A percentile compares a stretch with the other conserved stretches of the same genome.
Evolutionary conservation across 2,888 invertebrate genomes (phyloP).

Genomic region (Pristionchus entomophagus): DNA sequence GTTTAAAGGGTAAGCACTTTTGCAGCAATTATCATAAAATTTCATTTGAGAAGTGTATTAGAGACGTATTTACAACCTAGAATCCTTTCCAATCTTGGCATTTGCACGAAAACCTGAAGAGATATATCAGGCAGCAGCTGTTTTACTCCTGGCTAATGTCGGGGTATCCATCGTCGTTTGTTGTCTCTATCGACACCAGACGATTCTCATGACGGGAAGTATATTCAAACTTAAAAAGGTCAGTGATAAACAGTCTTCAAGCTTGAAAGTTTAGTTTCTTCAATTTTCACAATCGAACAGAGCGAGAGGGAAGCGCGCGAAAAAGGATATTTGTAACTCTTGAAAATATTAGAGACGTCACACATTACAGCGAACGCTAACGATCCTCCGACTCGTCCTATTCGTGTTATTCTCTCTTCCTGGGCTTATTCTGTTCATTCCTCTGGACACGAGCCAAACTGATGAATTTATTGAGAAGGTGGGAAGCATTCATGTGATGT

Average conservation of each 20-base stretch:
- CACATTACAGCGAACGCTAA: neutral
- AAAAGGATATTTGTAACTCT: too few relatives aligned
- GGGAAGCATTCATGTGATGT: neutral
- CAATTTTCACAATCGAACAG: neutral
- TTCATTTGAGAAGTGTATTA: neutral
- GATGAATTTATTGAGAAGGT: neutral
- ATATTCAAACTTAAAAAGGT: neutral
- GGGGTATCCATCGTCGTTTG: neutral
- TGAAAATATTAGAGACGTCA: neutral
- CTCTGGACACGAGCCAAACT: neutral
- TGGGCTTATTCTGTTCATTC: neutral
- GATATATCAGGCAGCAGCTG: neutral
- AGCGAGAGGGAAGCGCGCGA: too few relatives aligned
- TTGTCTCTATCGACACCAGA: constrained; percentile 3
- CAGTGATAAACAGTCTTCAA: neutral
- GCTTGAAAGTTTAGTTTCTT: neutral
- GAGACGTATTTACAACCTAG: too few relatives aligned
- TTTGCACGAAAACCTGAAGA: too few relatives aligned
- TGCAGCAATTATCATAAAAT: neutral
- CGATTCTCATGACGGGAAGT: neutral
- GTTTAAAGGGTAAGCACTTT: too few relatives aligned
- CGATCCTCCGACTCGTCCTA: neutral
- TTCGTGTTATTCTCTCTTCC: neutral
- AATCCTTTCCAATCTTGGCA: too few relatives aligned
- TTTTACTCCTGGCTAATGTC: neutral